Base-by-base conservation (phyloP, 2,888 invertebrate genomes). In the Eustalomyia histrio region DNA sequence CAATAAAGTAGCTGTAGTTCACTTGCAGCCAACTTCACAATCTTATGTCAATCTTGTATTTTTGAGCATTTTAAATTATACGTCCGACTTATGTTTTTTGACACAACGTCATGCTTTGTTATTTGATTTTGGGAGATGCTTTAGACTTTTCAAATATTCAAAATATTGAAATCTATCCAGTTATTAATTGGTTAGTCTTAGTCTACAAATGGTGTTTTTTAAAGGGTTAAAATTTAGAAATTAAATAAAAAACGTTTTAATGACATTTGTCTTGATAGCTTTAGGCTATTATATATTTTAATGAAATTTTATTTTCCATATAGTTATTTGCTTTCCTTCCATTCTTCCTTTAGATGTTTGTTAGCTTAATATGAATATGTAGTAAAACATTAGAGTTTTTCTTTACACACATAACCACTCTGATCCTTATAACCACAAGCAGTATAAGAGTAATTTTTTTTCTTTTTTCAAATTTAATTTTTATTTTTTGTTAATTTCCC, bases 221-320 rank as follows among this genome's bases (percentile, higher is more conserved):
- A 29, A 29, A 7, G 29, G 29, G 29, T 29, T 29, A 29, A 29
- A 29, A 29, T 29, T 29, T 29, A 29, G 1, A 29, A 29, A 29
- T 6, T 29, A 29, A 1, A 29, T 1, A 29, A 7, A 29, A 29
- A 29, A 29, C 7, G 7, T 78, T 67, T 73, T 68, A 68, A 73
- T 73, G 68, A 57, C 55, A 79, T 73, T 79, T 63, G 55, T 29
- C 50, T 68, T 73, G 63, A 79, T 68, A 57, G 67, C 79, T 68
- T 68, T 18, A 63, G 57, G 73, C 57, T 39, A 73, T 68, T 79
- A 73, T 43, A 64, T 35, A 57, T n/a, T 64, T 64, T 58, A 69
- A 52, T 76, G 63, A 71, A 50, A 58, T 76, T 76, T 76, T 14
- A 24, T 58, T 63, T 53, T 58, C 39, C 43, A 47, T 60, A 43